These are phyloP conservation scores for Apodemia duryi DNA, from an alignment of 2,888 invertebrate species.

Conservation along the genomic window DNA sequence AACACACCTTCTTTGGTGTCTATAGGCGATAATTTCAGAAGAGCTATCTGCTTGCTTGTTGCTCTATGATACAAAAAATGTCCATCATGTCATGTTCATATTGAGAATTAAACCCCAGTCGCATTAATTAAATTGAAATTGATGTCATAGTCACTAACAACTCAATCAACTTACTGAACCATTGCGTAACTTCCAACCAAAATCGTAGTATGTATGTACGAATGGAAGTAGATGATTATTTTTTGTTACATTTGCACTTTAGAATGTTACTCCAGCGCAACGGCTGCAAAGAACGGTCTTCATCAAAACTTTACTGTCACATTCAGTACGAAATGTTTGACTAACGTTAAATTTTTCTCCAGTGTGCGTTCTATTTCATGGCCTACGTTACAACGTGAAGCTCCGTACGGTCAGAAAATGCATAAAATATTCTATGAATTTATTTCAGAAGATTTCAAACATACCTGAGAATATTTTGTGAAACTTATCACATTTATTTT, in stretches of 20 bases:
- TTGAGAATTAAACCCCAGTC: too few relatives aligned
- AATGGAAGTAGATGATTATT: too few relatives aligned
- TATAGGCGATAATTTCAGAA: too few relatives aligned
- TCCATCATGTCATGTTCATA: too few relatives aligned
- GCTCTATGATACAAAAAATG: too few relatives aligned
- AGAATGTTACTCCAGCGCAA: neutral
- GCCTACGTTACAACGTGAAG: slow-evolving; percentile 52
- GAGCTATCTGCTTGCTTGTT: too few relatives aligned
- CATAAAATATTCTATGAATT: slow-evolving; percentile 77
- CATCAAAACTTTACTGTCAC: neutral
- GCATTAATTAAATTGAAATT: too few relatives aligned
- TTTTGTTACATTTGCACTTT: neutral
- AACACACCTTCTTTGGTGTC: too few relatives aligned
- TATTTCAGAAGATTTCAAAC: slow-evolving; percentile 67
- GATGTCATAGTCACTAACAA: too few relatives aligned
- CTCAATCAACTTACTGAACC: too few relatives aligned
- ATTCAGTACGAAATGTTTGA: neutral
- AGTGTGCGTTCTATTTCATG: slow-evolving; percentile 34
- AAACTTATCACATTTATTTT: slow-evolving; percentile 34
- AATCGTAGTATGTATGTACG: too few relatives aligned
- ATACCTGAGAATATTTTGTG: slow-evolving; percentile 38
- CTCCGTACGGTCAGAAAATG: slow-evolving; percentile 75
- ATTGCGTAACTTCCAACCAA: too few relatives aligned
- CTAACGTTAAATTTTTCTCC: neutral
- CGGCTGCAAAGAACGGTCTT: neutral